Evolutionary conservation across 1,140 invertebrate genomes (phyloP), one percentile per base, ranked within the genome.

Genomic region (Drosophila novamexicana): DNA sequence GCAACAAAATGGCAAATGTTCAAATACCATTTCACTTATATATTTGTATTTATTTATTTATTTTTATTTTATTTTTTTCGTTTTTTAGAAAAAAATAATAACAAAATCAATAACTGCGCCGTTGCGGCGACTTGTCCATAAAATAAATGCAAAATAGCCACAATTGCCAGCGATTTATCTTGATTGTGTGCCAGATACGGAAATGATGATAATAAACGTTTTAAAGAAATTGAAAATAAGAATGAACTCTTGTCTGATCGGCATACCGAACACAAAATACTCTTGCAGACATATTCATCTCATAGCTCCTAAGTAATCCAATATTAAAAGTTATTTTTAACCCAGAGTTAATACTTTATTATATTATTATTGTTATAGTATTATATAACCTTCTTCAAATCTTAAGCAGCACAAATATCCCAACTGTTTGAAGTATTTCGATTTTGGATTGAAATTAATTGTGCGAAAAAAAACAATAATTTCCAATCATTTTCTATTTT

Each of bases 81-180:
- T 14, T 14, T 14, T 14, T 18, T 18, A 18, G 18, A 18, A 29
- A 32, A 53, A 65, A 74, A 86, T 88, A 89, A 89, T 83, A 83
- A 80, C 69, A 86, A 89, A 88, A 88, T 88, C 83, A 89, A 88
- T 88, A 88, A 89, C 74, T 79, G 77, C 77, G 79, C 73, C 84
- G 29, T 56, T 40, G 52, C 66, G 84, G 73, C 79, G 77, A 75
- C 76, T 77, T 72, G 73, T 71, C 73, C 86, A 86, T 83, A 86
- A 89, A 83, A 62, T 50, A 75, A 72, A 71, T 77, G 71, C 66
- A 67, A 72, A 67, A 82, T 66, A 66, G 63, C 77, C 83, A 36
- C 83, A 89, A 89, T 83, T 89, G 79, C 66, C 74, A 74, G 65
- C 80, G 84, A 89, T 89, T 89, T 88, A 88, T 88, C 84, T 89